A percentile compares a stretch with the other conserved stretches of the same genome.
Conservation (phyloP, 2,113 vertebrate genomes). For the Muntiacus reevesi region DNA sequence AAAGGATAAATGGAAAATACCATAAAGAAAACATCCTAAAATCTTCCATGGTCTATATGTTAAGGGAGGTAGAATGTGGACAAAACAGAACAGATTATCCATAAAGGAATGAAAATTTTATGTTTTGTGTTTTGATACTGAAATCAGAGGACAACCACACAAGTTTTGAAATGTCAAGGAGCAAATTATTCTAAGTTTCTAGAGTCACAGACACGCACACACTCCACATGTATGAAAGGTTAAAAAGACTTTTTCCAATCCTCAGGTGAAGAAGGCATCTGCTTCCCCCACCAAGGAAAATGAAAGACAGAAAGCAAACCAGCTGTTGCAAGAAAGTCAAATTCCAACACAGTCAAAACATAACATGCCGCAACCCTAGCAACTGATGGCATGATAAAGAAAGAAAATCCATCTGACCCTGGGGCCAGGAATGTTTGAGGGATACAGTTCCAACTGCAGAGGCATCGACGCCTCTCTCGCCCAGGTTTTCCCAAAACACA, state of each 20-base stretch:
- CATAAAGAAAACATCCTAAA: background rate
- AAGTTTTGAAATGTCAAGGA: background rate
- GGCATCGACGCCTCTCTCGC: accelerated
- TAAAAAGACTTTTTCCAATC: background rate
- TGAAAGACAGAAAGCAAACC: background rate
- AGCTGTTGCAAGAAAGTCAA: background rate
- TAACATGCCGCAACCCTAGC: background rate
- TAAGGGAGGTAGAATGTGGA: background rate
- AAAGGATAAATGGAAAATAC: background rate
- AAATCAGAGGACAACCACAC: background rate
- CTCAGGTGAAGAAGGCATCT: background rate
- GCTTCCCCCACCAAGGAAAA: background rate
- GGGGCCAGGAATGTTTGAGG: background rate
- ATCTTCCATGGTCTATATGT: background rate
- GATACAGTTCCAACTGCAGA: background rate
- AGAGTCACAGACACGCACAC: background rate
- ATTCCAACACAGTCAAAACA: background rate
- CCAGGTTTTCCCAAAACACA: background rate
- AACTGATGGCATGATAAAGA: background rate
- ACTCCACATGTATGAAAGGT: background rate
- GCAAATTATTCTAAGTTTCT: background rate
- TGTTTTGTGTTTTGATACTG: background rate
- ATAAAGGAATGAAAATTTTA: background rate
- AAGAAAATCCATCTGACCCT: background rate
- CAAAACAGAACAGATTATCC: background rate